phyloP scores from a whole-genome alignment of 1,140 invertebrate species.

The Drosophila navojoa region DNA sequence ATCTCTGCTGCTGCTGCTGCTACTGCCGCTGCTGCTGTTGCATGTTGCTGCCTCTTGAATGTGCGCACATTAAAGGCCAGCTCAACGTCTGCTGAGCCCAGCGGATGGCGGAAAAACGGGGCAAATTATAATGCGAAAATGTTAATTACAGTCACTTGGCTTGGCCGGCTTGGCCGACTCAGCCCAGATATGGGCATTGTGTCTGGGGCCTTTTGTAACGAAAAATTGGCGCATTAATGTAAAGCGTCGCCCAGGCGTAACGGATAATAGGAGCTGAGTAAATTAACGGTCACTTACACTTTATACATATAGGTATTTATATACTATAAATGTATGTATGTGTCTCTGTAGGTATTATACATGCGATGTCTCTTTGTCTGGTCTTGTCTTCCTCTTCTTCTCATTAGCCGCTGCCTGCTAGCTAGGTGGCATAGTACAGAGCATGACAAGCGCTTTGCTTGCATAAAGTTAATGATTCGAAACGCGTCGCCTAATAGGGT shows the following conservation, averaged over 20 bases:
- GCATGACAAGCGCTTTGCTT: conserved; percentile 64
- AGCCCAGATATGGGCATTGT: conserved; percentile 30
- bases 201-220: conserved; percentile 57
- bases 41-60: conserved; percentile 42
- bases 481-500: conserved; percentile 45
- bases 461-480: conserved; percentile 68
- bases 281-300: conserved; percentile 71
- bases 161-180: neutral
- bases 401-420: neutral
- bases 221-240: conserved; percentile 72
- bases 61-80: conserved; percentile 65
- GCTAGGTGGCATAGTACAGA: conserved; percentile 24
- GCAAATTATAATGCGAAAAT: conserved; percentile 80
- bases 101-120: conserved; percentile 61
- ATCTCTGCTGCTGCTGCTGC: conserved; percentile 15
- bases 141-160: conserved; percentile 72
- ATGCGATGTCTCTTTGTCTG: conserved; percentile 52
- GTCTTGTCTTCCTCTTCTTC: neutral
- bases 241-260: conserved; percentile 69
- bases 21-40: conserved; percentile 9
- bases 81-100: conserved; percentile 39
- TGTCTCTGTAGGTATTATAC: conserved; percentile 3
- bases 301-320: neutral
- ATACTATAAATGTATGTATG: conserved; percentile 16
- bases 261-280: conserved; percentile 69